Percentiles rank a stretch among this genome's conserved stretches.
Conservation (phyloP, 2,113 vertebrate species). For the Dipodomys merriami region DNA sequence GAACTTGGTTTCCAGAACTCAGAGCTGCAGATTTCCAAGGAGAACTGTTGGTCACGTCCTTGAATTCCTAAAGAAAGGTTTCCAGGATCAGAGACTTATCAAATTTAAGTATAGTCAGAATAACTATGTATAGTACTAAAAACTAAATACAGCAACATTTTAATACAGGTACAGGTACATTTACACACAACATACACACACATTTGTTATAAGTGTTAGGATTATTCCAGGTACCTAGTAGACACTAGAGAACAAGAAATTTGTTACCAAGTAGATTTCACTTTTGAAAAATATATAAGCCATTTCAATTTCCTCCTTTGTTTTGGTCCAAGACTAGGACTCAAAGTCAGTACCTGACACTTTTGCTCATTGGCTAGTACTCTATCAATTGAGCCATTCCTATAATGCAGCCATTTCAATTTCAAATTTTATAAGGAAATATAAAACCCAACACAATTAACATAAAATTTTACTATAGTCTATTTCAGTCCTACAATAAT, state of each 20-base stretch:
- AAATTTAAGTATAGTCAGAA: neutral
- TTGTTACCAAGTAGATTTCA: neutral
- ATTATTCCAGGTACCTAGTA: neutral
- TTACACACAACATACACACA: rapidly evolving
- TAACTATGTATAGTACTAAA: neutral
- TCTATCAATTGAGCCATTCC: too few species aligned
- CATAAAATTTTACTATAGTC: neutral
- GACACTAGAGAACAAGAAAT: neutral
- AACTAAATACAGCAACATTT: neutral
- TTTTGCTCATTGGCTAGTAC: too few species aligned
- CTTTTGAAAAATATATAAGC: neutral
- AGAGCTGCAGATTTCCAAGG: constrained; percentile 68
- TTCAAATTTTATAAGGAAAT: too few species aligned
- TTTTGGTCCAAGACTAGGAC: too few species aligned
- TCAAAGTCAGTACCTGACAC: too few species aligned
- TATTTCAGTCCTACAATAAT: too few species aligned
- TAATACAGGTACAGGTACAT: rapidly evolving
- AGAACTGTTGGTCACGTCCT: constrained; percentile 89
- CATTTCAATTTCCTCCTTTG: too few species aligned
- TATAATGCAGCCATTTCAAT: neutral
- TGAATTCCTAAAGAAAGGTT: constrained; percentile 86
- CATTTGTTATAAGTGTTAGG: neutral
- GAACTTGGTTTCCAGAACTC: constrained; percentile 89
- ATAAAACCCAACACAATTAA: too few species aligned
- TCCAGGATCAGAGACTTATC: neutral